Evolutionary conservation across 1,140 invertebrate genomes (phyloP).

Genomic region (Drosophila ironensis): DNA sequence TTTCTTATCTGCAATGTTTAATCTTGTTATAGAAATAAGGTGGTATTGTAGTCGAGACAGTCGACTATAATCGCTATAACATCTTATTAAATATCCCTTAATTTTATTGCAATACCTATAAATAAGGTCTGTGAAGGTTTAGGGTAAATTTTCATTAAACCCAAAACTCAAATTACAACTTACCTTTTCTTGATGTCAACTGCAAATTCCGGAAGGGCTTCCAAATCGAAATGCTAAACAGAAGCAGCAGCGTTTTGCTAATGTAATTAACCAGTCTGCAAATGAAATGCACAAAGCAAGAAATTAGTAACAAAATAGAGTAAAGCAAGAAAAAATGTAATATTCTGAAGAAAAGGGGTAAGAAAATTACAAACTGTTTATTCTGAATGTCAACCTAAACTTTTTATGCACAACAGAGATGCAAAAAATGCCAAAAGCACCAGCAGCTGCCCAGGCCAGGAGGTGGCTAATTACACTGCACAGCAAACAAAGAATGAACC

Average conservation of each 20-base stretch:
- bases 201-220: slow-evolving; percentile 12
- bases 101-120: too few relatives aligned
- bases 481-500: slow-evolving; percentile 42
- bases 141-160: too few relatives aligned
- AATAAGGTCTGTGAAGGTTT: too few relatives aligned
- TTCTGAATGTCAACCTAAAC: slow-evolving; percentile 72
- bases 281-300: slow-evolving; percentile 46
- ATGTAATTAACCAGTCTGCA: slow-evolving; percentile 75
- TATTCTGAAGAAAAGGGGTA: slow-evolving; percentile 24
- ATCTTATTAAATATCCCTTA: too few relatives aligned
- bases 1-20: too few relatives aligned
- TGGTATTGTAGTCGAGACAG: too few relatives aligned
- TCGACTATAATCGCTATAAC: too few relatives aligned
- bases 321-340: slow-evolving; percentile 13
- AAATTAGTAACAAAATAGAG: slow-evolving; percentile 46
- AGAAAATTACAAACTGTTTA: slow-evolving; percentile 77
- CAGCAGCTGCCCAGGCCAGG: slow-evolving; percentile 55
- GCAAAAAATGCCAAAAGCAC: slow-evolving; percentile 7
- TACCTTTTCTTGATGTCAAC: slow-evolving; percentile 19
- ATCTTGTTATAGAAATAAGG: too few relatives aligned
- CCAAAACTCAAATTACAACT: background rate
- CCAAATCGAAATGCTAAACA: slow-evolving; percentile 57
- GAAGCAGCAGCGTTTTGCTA: slow-evolving; percentile 37
- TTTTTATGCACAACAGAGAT: slow-evolving; percentile 65
- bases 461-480: slow-evolving; percentile 72